Evolutionary conservation across 2,113 vertebrate species (phyloP).

Genomic region (Phaethon lepturus): DNA sequence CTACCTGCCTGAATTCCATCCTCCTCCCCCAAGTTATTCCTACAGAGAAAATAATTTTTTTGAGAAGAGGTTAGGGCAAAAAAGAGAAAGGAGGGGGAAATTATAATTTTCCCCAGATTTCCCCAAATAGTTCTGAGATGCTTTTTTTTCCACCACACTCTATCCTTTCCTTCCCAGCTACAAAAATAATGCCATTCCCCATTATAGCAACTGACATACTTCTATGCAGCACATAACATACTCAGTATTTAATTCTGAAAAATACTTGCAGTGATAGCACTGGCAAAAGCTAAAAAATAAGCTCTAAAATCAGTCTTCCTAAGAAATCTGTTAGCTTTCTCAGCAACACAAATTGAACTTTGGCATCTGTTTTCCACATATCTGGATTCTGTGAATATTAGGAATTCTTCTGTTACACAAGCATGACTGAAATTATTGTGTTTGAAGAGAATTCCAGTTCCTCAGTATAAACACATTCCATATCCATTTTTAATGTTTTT

Average conservation of each 20-base stretch:
- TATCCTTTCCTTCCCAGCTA: neutral
- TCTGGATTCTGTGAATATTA: neutral
- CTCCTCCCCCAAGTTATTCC: neutral
- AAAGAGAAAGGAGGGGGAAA: neutral
- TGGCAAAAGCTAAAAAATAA: neutral
- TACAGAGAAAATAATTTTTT: neutral
- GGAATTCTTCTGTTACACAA: neutral
- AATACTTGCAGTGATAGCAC: neutral
- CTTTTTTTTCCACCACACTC: neutral
- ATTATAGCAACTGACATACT: neutral
- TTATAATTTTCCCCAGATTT: neutral
- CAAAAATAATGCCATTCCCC: neutral
- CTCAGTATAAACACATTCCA: neutral
- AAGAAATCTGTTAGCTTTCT: neutral
- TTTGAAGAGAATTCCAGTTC: neutral
- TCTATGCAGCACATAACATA: neutral
- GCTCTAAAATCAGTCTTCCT: neutral
- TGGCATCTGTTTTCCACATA: conserved; percentile 29
- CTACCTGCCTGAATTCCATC: neutral
- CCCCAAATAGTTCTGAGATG: neutral
- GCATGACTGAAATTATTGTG: neutral
- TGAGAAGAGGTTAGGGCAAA: neutral
- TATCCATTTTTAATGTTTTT: neutral
- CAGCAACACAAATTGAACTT: neutral
- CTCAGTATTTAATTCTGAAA: neutral